Base-by-base conservation (phyloP, 2,797 vertebrate species). In the Trematomus bernacchii region DNA sequence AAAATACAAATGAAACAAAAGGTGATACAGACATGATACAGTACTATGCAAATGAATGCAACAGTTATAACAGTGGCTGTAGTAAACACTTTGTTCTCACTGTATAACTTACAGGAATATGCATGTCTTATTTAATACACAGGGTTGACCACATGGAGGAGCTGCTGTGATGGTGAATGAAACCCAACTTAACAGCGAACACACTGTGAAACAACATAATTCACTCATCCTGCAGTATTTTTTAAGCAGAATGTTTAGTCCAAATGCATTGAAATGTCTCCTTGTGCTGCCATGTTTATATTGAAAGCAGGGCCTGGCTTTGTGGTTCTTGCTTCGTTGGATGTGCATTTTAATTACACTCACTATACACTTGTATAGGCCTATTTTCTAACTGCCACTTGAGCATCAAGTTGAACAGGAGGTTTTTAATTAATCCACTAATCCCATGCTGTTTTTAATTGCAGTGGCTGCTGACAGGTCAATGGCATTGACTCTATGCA, bases 391-490 rank as follows among this genome's bases (percentile, higher is more conserved):
- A 57, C 55, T 74, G 74, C 69, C 87, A 77, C 77, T 84, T 70
- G 63, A 81, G 79, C 53, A 73, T 78, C 57, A 72, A 76, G 27
- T 55, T 82, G 77, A 89, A 80, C 78, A 77, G 71, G 63, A 77
- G 69, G 78, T 78, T 80, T 37, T 82, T 78, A 85, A 90, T 87
- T 62, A 79, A 83, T 89, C 77, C 57, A 70, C 72, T 90, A 88
- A 89, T 92, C 85, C 84, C 77, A 79, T 57, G 74, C 75, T 68
- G 71, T 69, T 71, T 80, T 86, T 93, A 89, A 91, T 92, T 89
- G 86, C 66, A 77, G 63, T 3, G 15, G 58, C 85, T 59, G 58
- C 85, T 59, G 77, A 57, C 75, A 91, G 86, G 84, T 87, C 86
- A 85, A 53, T 73, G 54, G 18, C 53, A 68, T 68, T 47, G 44